phyloP scores from a whole-genome alignment of 2,797 vertebrate species.

The Meriones psammophilus region DNA sequence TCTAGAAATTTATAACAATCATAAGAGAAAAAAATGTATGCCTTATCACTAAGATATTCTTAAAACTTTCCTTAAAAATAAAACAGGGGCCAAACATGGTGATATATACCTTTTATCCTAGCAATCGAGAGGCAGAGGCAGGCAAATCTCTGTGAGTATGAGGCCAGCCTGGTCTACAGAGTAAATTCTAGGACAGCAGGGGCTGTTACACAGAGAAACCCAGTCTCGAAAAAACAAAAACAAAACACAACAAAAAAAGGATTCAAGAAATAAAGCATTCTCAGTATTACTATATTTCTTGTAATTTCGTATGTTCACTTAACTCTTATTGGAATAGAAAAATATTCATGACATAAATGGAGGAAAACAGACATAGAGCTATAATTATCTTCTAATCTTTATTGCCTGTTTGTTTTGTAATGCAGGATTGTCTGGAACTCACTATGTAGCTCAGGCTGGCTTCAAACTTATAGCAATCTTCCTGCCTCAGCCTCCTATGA shows the following conservation, averaged over 20 bases:
- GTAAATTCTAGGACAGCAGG: not conserved
- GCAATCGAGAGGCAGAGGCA: not conserved
- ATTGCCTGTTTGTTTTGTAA: not conserved
- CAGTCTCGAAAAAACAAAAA: not conserved
- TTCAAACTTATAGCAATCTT: not conserved
- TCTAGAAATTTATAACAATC: not conserved
- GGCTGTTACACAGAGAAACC: not conserved
- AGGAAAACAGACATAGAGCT: constrained; percentile 38
- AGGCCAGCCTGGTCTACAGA: not conserved
- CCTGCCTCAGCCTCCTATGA: not conserved
- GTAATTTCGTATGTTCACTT: not conserved
- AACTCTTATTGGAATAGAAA: constrained; percentile 50
- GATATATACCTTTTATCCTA: not conserved
- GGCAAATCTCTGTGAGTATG: not conserved
- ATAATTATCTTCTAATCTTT: constrained; percentile 33
- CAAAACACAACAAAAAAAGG: not conserved
- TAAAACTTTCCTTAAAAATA: constrained; percentile 25
- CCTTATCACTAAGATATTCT: not conserved
- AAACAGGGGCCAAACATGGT: not conserved
- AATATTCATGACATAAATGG: constrained; percentile 30
- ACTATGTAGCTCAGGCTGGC: not conserved
- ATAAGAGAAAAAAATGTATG: constrained; percentile 17
- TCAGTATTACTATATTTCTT: constrained; percentile 35
- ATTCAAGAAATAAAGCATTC: constrained; percentile 25
- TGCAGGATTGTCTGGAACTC: not conserved